A percentile compares a stretch with the other conserved stretches of the same genome.
Conservation (phyloP, 2,888 invertebrate species). For the Agrotis puta region DNA sequence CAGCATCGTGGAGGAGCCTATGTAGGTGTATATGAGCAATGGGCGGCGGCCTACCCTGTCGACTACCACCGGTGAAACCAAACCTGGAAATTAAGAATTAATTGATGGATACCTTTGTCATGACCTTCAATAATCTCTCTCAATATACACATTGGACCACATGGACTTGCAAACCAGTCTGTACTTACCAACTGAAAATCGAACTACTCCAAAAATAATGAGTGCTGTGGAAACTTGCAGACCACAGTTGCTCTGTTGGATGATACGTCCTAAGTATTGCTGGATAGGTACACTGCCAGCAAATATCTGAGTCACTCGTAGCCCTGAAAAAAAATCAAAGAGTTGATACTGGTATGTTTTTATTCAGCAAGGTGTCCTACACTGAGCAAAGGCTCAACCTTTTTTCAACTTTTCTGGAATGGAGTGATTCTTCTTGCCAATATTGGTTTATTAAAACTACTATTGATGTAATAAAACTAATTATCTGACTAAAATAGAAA, state of each 20-base stretch:
- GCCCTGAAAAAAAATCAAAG: constrained; percentile 66
- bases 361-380: too few species aligned
- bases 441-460: too few species aligned
- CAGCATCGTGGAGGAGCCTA: constrained; percentile 76
- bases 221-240: constrained; percentile 72
- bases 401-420: too few species aligned
- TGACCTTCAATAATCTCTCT: background rate
- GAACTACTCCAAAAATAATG: constrained; percentile 78
- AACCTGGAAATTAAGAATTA: constrained; percentile 73
- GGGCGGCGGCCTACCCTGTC: constrained; percentile 87
- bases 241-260: constrained; percentile 75
- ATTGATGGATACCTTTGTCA: background rate
- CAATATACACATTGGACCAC: too few species aligned
- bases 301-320: constrained; percentile 79
- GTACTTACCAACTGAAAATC: constrained; percentile 77
- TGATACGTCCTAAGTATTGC: constrained; percentile 80
- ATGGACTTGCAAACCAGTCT: background rate
- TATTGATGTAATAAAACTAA: too few species aligned
- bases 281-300: constrained; percentile 78
- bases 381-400: too few species aligned
- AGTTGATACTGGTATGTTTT: too few species aligned
- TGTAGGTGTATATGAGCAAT: constrained; percentile 83
- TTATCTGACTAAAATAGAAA: too few species aligned
- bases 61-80: constrained; percentile 79
- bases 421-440: too few species aligned